Evolutionary conservation across 2,113 vertebrate species (phyloP).

Genomic region (Budorcas taxicolor): DNA sequence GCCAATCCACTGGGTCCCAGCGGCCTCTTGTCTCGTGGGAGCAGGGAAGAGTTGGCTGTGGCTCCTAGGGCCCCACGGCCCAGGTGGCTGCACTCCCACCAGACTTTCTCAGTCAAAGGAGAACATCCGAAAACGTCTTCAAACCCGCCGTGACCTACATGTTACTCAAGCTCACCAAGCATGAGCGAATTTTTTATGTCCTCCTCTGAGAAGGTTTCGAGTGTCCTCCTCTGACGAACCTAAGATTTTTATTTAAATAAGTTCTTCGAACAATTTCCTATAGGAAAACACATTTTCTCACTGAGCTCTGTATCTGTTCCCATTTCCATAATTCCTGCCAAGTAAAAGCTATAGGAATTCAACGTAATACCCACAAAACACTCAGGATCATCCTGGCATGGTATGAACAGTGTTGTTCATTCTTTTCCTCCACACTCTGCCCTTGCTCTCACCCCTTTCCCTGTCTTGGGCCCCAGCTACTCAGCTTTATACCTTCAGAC

Average conservation of each 20-base stretch:
- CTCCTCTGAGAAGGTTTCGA: neutral
- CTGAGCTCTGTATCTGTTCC: neutral
- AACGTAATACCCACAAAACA: neutral
- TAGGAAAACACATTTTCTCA: neutral
- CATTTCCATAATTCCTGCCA: neutral
- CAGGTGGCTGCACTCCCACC: neutral
- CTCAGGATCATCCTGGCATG: neutral
- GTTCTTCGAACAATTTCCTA: neutral
- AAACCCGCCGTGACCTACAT: neutral
- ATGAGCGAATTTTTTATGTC: neutral
- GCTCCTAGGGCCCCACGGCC: neutral
- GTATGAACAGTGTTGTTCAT: fast-evolving
- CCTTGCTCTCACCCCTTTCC: neutral
- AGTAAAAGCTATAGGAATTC: neutral
- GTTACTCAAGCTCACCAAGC: neutral
- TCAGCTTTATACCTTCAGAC: neutral
- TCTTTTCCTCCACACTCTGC: neutral
- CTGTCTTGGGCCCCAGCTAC: neutral
- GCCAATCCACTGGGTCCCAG: fast-evolving
- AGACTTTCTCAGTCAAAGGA: neutral
- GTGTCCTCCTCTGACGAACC: neutral
- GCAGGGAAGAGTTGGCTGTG: neutral
- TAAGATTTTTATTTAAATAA: neutral
- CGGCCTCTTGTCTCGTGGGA: neutral
- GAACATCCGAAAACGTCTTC: neutral